Evolutionary conservation across 1,140 invertebrate species (phyloP), one percentile per base, ranked within the genome.

Genomic region (Cepaea nemoralis): DNA sequence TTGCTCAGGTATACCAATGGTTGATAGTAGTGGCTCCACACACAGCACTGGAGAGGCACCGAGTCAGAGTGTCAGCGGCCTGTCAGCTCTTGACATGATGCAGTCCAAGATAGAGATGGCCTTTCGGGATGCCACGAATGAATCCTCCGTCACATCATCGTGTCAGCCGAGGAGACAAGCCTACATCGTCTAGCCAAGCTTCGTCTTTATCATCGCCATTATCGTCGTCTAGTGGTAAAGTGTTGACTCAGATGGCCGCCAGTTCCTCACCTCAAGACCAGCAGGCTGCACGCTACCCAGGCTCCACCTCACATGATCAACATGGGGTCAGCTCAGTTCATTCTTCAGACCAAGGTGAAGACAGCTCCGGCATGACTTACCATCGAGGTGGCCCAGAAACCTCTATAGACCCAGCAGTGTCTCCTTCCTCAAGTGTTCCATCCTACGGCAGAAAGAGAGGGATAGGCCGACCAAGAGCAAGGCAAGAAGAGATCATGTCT

Each of bases 21-120:
- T 77, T 22, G 83, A 83, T 63, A 83, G 83, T 76, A 83, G 83
- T 79, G 82, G 31, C 24, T 66, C 59, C 6, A 40, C 79, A 22
- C 48, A 67, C 14, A 33, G 50, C 24, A n/a, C 37, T 35, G 77
- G 63, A 42, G 73, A 63, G 35, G 31, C 59, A 59, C 70, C 78
- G 10, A 63, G 67, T 8, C 55, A 74, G 40, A 74, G 75, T 50
- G 37, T 59, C n/a, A 73, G 63, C 31, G 67, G 59, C 19, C n/a
- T 83, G 31, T 80, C 78, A n/a, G 48, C 71, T 1, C 39, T 76
- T 42, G 82, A 83, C 16, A 67, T 67, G 35, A 76, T 83, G 82
- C 71, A 80, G 40, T 42, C 59, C 77, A 83, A 83, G 37, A 83
- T 83, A 35, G 82, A 83, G 50, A 69, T 59, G 63, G 63, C 59